These are phyloP conservation scores for Rhincodon typus DNA, from an alignment of 2,797 vertebrate species.

Conservation along the genomic window DNA sequence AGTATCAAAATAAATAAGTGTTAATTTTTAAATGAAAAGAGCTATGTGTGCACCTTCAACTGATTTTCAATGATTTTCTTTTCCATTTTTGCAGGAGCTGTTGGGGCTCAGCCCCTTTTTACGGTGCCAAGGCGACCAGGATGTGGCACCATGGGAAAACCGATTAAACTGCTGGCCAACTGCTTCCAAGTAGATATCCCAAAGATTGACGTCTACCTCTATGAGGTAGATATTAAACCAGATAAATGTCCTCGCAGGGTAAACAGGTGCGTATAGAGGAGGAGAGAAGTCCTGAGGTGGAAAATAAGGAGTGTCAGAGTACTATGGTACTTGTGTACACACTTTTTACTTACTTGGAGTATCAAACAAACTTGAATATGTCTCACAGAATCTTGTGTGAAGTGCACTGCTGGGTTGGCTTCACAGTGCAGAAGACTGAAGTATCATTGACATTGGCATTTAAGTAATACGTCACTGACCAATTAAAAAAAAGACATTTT, in stretches of 20 bases:
- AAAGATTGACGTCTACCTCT: constrained; percentile 97
- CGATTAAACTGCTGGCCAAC: constrained; percentile 96
- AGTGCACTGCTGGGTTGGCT: not conserved
- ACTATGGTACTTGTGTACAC: not conserved
- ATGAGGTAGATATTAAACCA: constrained; percentile 96
- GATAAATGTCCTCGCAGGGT: constrained; percentile 94
- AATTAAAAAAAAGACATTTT: not conserved
- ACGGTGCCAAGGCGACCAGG: constrained; percentile 86
- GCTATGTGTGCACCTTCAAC: not conserved
- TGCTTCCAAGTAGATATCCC: constrained; percentile 99
- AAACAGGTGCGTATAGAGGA: constrained; percentile 73
- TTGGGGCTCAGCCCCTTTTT: constrained; percentile 87
- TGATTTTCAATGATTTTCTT: not conserved
- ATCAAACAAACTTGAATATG: not conserved
- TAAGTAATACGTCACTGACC: not conserved
- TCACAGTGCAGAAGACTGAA: not conserved
- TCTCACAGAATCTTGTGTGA: not conserved
- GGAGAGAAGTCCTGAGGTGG: not conserved
- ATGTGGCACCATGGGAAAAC: constrained; percentile 95
- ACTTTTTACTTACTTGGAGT: not conserved
- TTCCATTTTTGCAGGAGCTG: constrained; percentile 65
- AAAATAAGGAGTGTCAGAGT: constrained; percentile 1
- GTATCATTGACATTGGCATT: not conserved
- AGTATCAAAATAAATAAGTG: not conserved
- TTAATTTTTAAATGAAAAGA: not conserved